Conservation (phyloP, 2,113 vertebrate species). For the Engraulis encrasicolus region DNA sequence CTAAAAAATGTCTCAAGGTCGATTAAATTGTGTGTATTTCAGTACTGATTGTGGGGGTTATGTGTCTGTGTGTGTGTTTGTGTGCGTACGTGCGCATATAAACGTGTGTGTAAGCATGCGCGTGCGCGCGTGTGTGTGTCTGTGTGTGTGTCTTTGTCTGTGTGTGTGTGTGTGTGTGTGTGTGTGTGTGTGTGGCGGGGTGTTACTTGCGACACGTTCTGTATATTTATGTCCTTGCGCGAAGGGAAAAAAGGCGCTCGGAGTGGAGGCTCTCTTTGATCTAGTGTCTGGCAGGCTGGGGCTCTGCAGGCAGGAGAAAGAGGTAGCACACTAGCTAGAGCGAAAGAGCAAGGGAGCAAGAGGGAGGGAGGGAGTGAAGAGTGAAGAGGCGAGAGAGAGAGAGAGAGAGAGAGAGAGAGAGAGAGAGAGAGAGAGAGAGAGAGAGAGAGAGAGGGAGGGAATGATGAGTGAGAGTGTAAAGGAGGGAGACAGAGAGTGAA, state of each 20-base stretch:
- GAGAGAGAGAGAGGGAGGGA: not conserved
- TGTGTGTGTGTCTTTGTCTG: not conserved
- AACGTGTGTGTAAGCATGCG: not conserved
- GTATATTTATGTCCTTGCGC: constrained; percentile 37
- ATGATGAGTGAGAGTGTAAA: not conserved
- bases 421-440: not conserved
- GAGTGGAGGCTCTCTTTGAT: constrained; percentile 29
- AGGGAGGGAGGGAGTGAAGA: not conserved
- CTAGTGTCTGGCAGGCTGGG: constrained; percentile 13
- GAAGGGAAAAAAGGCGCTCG: constrained; percentile 5
- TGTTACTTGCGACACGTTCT: constrained; percentile 10
- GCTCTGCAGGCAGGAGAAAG: constrained; percentile 5
- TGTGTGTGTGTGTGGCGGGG: not conserved
- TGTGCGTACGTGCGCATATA: not conserved
- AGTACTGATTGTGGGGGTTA: not conserved
- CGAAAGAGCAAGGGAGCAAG: not conserved
- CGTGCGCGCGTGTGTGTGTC: not conserved
- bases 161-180: not conserved
- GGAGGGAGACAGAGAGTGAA: not conserved
- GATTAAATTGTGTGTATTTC: not conserved
- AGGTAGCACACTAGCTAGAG: not conserved
- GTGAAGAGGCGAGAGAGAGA: not conserved
- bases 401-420: constrained; percentile 17
- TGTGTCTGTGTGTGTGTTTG: not conserved
- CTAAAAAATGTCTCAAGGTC: constrained; percentile 18